Percentiles rank a stretch among this genome's conserved stretches.
These are phyloP conservation scores for Lontra canadensis DNA, from an alignment of 2,113 vertebrate genomes.

Conservation along the genomic window DNA sequence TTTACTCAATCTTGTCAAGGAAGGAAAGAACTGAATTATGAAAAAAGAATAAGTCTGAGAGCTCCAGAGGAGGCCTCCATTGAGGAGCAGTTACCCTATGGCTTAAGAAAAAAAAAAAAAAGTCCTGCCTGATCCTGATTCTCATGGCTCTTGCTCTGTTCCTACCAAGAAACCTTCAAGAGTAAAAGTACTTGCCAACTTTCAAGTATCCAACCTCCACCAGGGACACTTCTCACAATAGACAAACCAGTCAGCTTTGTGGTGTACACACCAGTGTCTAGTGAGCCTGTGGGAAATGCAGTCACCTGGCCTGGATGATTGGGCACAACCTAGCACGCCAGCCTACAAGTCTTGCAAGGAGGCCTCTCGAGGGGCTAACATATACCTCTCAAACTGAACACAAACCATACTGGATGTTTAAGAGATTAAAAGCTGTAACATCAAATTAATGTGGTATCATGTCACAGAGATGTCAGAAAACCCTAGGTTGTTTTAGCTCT, in stretches of 20 bases:
- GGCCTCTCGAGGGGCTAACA: background rate
- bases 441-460: conserved; percentile 8
- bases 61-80: background rate
- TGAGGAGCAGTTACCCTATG: background rate
- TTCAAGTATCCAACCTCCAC: background rate
- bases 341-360: fast-evolving
- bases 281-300: background rate
- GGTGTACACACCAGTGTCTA: background rate
- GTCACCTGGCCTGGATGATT: background rate
- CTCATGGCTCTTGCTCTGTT: background rate
- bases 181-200: background rate
- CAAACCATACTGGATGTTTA: background rate
- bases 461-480: conserved; percentile 17
- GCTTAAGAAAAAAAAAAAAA: background rate
- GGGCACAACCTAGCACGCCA: background rate
- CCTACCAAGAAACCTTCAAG: background rate
- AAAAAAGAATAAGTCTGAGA: background rate
- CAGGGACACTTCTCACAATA: background rate
- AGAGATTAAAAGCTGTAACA: conserved; percentile 30
- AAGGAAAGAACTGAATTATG: background rate
- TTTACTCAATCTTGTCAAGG: background rate
- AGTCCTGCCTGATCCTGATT: background rate
- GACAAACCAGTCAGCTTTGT: background rate
- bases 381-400: background rate
- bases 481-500: background rate